phyloP scores from a whole-genome alignment of 2,797 vertebrate genomes.

The Parotocinclus haroldoi region DNA sequence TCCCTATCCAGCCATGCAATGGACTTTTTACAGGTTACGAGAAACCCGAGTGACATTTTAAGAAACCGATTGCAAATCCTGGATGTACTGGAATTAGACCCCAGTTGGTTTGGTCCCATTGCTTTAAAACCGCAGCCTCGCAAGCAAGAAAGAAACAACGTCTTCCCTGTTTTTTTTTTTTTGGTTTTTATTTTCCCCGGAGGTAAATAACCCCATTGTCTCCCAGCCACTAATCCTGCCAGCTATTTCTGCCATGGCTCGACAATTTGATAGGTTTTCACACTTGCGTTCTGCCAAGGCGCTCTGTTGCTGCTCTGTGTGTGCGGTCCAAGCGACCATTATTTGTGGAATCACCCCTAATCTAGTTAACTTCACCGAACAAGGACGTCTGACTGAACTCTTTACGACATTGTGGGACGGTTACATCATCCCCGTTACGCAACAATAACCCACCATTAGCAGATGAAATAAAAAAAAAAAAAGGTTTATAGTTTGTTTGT shows the following conservation, averaged over 20 bases:
- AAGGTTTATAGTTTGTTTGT: no score
- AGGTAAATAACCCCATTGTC: conserved; percentile 65
- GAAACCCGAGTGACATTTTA: no score
- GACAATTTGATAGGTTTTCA: conserved; percentile 76
- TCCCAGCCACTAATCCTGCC: conserved; percentile 66
- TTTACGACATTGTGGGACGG: no score
- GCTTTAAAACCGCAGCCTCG: conserved; percentile 36
- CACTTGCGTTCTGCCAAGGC: conserved; percentile 67
- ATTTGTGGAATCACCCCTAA: neutral
- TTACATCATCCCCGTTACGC: no score
- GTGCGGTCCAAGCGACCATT: conserved; percentile 59
- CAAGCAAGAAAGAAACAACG: conserved; percentile 56
- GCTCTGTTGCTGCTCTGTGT: conserved; percentile 63
- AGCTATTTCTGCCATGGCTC: conserved; percentile 71
- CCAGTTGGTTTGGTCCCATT: conserved; percentile 9
- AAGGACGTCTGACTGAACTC: neutral
- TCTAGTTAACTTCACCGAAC: neutral
- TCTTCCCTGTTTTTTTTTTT: conserved; percentile 59
- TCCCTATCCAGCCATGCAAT: no score
- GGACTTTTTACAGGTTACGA: no score
- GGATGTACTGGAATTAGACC: neutral
- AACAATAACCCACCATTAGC: no score
- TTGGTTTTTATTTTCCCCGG: no score
- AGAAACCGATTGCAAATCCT: neutral
- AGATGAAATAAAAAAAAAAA: no score